A percentile compares a stretch with the other conserved stretches of the same genome.
Evolutionary conservation across 2,888 invertebrate genomes (phyloP).

Genomic region (Dasypolia templi): DNA sequence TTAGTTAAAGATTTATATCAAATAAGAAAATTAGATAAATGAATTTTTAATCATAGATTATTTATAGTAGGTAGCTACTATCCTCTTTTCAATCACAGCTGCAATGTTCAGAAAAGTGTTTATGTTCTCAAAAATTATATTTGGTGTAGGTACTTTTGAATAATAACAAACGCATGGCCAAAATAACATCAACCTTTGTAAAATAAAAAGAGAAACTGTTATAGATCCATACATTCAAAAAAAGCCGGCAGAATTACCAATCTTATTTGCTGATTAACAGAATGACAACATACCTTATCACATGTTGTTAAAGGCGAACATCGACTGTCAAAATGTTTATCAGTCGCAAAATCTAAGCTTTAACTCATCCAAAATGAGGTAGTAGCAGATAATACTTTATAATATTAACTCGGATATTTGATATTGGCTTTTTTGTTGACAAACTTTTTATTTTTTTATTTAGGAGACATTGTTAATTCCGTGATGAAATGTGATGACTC

Average conservation of each 20-base stretch:
- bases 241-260: conserved; percentile 74
- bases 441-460: conserved; percentile 46
- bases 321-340: conserved; percentile 49
- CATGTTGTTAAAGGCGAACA: conserved; percentile 69
- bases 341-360: conserved; percentile 9
- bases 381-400: conserved; percentile 63
- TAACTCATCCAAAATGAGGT: conserved; percentile 65
- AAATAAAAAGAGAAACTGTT: conserved; percentile 76
- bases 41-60: no score
- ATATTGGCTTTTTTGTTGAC: conserved; percentile 67
- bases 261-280: conserved; percentile 45
- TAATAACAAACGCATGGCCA: not conserved
- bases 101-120: not conserved
- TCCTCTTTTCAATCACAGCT: not conserved
- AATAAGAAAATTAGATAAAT: no score
- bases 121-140: no score
- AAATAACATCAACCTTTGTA: conserved; percentile 75
- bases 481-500: conserved; percentile 39
- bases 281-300: conserved; percentile 64
- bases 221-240: conserved; percentile 87
- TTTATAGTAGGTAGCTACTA: no score
- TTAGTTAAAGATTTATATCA: no score
- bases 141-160: no score
- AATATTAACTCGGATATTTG: conserved; percentile 75
- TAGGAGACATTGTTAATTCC: conserved; percentile 41